These are phyloP conservation scores for Parasteatoda lunata DNA, from an alignment of 2,888 invertebrate genomes.

Conservation along the genomic window DNA sequence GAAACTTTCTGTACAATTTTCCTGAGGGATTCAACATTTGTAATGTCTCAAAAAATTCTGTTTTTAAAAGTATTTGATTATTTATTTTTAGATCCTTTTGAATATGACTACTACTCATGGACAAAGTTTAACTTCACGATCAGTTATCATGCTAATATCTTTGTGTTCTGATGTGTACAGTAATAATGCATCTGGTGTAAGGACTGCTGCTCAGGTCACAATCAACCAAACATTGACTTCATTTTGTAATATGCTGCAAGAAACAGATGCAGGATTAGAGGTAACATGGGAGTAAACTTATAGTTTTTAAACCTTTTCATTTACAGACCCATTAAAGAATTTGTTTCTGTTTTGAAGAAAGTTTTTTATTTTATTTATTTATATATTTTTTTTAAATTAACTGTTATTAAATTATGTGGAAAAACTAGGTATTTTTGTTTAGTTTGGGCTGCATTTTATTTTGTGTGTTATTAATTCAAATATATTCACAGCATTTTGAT, in stretches of 20 bases:
- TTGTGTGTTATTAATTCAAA: too few species aligned
- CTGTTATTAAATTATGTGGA: too few species aligned
- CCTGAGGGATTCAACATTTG: too few species aligned
- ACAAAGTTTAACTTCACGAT: constrained; percentile 90
- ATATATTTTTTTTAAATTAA: background rate
- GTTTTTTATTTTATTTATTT: background rate
- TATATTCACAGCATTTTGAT: too few species aligned
- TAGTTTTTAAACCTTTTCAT: background rate
- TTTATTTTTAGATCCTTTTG: constrained; percentile 81
- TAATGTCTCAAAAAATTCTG: background rate
- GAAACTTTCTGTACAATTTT: too few species aligned
- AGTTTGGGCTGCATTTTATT: too few species aligned
- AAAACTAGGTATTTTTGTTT: too few species aligned
- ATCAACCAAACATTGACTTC: constrained; percentile 91
- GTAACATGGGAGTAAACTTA: constrained; percentile 4
- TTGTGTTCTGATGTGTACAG: constrained; percentile 89
- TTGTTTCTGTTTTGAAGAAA: too few species aligned
- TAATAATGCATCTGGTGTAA: constrained; percentile 84
- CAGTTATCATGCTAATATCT: constrained; percentile 89
- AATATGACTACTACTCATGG: constrained; percentile 91
- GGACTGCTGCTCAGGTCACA: constrained; percentile 91
- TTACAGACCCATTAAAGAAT: background rate
- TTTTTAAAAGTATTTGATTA: background rate
- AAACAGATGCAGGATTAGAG: constrained; percentile 78
- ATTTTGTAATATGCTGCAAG: constrained; percentile 81